Evolutionary conservation across 2,113 vertebrate species (phyloP).

Genomic region (Lonchura striata): DNA sequence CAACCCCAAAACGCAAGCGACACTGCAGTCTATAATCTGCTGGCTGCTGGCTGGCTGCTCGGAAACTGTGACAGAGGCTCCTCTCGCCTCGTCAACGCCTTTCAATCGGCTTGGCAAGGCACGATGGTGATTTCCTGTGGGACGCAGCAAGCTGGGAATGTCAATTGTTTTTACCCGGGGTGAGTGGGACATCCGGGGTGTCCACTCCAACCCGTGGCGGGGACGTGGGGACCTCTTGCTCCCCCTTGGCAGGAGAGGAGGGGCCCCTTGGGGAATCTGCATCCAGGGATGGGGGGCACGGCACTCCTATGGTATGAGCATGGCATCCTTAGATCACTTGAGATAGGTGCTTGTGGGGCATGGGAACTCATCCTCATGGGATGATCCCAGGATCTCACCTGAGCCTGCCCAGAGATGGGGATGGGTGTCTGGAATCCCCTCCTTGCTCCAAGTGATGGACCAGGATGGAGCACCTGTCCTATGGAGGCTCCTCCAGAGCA

Average conservation of each 20-base stretch:
- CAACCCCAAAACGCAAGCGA: neutral
- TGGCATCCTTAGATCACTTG: neutral
- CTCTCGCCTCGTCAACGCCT: neutral
- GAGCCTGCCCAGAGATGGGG: rapidly evolving
- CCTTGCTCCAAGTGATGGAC: neutral
- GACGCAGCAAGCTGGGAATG: neutral
- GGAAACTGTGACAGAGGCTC: conserved; percentile 56
- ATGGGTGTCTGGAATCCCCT: neutral
- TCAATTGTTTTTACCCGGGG: neutral
- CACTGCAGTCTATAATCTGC: conserved; percentile 32
- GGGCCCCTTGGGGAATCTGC: neutral
- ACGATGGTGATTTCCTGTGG: neutral
- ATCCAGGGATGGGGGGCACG: neutral
- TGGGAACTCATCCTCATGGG: rapidly evolving
- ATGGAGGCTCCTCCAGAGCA: rapidly evolving
- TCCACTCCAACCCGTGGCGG: rapidly evolving
- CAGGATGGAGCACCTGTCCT: neutral
- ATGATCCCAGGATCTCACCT: neutral
- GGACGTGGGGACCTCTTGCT: neutral
- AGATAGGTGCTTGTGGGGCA: neutral
- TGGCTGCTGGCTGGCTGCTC: conserved; percentile 22
- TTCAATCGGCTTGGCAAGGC: neutral
- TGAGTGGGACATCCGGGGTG: neutral
- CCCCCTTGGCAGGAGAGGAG: neutral
- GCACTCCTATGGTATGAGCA: rapidly evolving